Conservation (phyloP, 1,140 invertebrate genomes). For the Lordiphosa clarofinis region DNA sequence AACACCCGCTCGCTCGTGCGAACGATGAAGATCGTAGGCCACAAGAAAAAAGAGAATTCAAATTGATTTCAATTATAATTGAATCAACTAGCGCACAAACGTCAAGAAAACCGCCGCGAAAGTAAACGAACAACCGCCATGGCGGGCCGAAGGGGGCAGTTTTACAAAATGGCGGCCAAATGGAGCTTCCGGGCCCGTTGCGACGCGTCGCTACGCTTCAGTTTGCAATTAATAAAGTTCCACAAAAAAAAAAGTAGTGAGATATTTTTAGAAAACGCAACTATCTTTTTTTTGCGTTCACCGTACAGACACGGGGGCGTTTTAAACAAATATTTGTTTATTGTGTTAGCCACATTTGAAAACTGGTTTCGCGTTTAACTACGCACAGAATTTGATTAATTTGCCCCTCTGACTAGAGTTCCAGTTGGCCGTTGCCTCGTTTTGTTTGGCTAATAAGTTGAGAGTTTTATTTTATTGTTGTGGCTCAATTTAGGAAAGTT, state of each 20-base stretch:
- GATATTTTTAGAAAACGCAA: not conserved
- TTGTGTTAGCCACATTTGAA: conserved; percentile 45
- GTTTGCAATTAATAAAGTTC: conserved; percentile 16
- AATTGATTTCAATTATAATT: conserved; percentile 80
- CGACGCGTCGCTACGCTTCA: conserved; percentile 4
- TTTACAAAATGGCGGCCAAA: conserved; percentile 66
- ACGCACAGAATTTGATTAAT: conserved; percentile 61
- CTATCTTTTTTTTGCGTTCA: not conserved
- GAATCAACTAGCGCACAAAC: conserved; percentile 57
- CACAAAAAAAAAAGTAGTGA: conserved; percentile 14
- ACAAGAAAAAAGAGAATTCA: conserved; percentile 40
- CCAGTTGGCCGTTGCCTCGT: conserved; percentile 31
- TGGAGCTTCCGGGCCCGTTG: conserved; percentile 32
- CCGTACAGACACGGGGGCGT: conserved; percentile 31
- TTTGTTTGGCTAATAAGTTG: conserved; percentile 52
- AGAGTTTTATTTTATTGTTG: conserved; percentile 13
- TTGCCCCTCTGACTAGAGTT: conserved; percentile 29
- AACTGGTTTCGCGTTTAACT: conserved; percentile 47
- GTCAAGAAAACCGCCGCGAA: conserved; percentile 38
- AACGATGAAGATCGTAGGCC: conserved; percentile 4
- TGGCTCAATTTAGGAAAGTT: conserved; percentile 52
- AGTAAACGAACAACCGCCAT: conserved; percentile 40
- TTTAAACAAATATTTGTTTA: conserved; percentile 44
- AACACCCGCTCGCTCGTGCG: not conserved
- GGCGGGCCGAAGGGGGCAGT: conserved; percentile 20